phyloP scores from a whole-genome alignment of 1,140 invertebrate species.

The Cheumatopsyche charites region DNA sequence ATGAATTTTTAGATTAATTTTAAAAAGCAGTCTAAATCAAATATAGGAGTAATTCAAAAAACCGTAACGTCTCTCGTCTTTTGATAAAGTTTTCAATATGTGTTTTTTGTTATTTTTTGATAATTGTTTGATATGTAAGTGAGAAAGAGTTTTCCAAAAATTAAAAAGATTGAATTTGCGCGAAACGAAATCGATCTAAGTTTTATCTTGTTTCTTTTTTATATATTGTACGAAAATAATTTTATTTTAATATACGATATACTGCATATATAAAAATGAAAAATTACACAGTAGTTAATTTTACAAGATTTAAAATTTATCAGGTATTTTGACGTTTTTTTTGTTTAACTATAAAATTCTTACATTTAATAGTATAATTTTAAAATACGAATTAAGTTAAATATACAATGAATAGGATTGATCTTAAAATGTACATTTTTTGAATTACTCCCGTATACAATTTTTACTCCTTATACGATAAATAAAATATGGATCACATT shows the following conservation, averaged over 20 bases:
- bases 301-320: conserved; percentile 21
- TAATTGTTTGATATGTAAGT: neutral
- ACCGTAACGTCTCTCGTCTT: neutral
- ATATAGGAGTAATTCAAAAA: conserved; percentile 32
- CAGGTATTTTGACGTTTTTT: conserved; percentile 24
- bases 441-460: conserved; percentile 44
- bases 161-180: neutral
- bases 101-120: too few relatives aligned
- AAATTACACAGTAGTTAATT: conserved; percentile 24
- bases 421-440: conserved; percentile 37
- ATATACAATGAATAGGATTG: conserved; percentile 25
- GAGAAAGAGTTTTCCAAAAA: neutral
- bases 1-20: conserved; percentile 23
- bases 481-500: conserved; percentile 29
- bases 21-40: conserved; percentile 22
- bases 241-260: conserved; percentile 2
- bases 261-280: conserved; percentile 18
- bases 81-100: conserved; percentile 3
- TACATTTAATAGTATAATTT: conserved; percentile 21
- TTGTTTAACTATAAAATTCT: conserved; percentile 20
- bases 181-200: conserved; percentile 1
- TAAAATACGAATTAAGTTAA: conserved; percentile 15
- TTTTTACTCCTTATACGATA: conserved; percentile 23
- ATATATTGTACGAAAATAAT: conserved; percentile 24
- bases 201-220: conserved; percentile 14